Base-by-base conservation (phyloP, 2,888 invertebrate genomes). In the Ptilodon capucinus region DNA sequence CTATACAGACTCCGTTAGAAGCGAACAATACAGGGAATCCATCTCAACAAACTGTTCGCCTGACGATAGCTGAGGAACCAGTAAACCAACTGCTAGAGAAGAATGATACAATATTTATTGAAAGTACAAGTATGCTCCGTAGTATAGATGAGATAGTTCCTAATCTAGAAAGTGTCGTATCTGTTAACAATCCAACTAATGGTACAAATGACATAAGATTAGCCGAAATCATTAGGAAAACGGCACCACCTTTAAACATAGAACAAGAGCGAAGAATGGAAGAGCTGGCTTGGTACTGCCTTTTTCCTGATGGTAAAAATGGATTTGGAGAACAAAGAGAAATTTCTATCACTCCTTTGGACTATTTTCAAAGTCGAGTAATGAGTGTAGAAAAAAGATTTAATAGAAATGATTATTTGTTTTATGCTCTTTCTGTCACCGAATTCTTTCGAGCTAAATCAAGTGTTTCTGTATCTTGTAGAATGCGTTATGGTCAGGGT, bases 391-490 rank as follows among this genome's bases (percentile, higher is more conserved):
- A 70, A 4, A 59, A 41, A 1, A 17, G 62, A 7, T 66, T 68
- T n/a, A 40, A 65, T 2, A 36, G 61, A 48, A 63, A 63, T 17
- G 63, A 66, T 2, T 66, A 75, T 46, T 55, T 75, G n/a, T 77
- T 76, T 63, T 74, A 56, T 61, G 71, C 71, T 11, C 23, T 74
- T 13, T 74, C 71, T 0, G 39, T 66, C 13, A 60, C 69, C 4
- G 65, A 70, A 56, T 68, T 60, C 54, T 69, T 41, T 57, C 25
- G 54, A 14, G 68, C 61, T 0, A 67, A 67, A 48, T 38, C 63
- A 3, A 73, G 54, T 40, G 60, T 71, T 9, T 63, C 67, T 13
- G 74, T 69, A 0, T 77, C 62, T 21, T 69, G 61, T 42, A 46
- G 64, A n/a, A 68, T 65, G 57, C 48, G 53, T 0, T 63, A 68